Base-by-base conservation (phyloP, 2,888 invertebrate genomes). In the Baronia brevicornis region DNA sequence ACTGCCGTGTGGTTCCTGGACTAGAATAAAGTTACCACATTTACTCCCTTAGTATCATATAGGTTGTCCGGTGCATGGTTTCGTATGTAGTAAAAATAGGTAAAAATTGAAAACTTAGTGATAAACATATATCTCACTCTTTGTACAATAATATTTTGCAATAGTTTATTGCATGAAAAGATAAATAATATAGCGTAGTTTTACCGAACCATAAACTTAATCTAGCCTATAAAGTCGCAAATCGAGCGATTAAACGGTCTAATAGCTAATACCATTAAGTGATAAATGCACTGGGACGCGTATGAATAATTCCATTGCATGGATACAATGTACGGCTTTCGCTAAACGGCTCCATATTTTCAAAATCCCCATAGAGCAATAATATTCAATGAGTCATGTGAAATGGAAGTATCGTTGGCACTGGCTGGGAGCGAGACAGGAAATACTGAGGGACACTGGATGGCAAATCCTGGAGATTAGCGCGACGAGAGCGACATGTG, bases 281-380 rank as follows among this genome's bases (percentile, higher is more conserved):
- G 80, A 82, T 82, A 82, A 82, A 82, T 77, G 78, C 79, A 77
- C 61, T 71, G 73, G 61, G 72, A 59, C 70, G 63, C 57, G 63
- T 79, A 77, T 82, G 82, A 84, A 84, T 84, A 82, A 82, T 84
- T 82, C 80, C 72, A 54, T 64, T 61, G 65, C 66, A 75, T 70
- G 79, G 80, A 79, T 77, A 84, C 82, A 82, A 79, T 82, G 78
- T 80, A 77, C 72, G 66, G 79, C 78, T 79, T 75, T 80, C 58
- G 64, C 71, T 84, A 84, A 84, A 80, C 80, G 84, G 77, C 70
- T 82, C 78, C 84, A 84, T 84, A 82, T 84, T 84, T 84, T 79
- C 74, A 77, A 80, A 82, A 84, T 84, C 84, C 84, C 84, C 64
- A 80, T 75, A 79, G 82, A 78, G 80, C 82, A 82, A 84, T 84